Conservation (phyloP, 2,113 vertebrate genomes). For the Hymenochirus boettgeri region DNA sequence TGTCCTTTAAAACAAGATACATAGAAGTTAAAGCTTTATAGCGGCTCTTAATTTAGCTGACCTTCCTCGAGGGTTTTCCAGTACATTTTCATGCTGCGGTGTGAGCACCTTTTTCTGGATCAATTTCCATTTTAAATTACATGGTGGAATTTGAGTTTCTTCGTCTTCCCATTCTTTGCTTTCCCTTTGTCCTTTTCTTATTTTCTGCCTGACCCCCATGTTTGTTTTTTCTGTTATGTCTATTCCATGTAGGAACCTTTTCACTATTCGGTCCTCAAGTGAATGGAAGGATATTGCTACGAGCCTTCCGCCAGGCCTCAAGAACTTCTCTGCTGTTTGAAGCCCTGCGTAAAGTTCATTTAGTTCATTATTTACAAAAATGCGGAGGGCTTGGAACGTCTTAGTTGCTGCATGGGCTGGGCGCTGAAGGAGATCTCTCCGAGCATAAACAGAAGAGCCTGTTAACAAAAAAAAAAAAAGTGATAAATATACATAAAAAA, state of each 20-base stretch:
- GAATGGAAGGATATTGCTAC: slow-evolving; percentile 91
- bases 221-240: too few relatives aligned
- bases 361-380: slow-evolving; percentile 93
- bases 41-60: slow-evolving; percentile 88
- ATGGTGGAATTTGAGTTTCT: neutral
- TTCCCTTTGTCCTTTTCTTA: slow-evolving; percentile 45
- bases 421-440: slow-evolving; percentile 81
- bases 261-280: slow-evolving; percentile 86
- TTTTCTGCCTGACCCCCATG: slow-evolving; percentile 61
- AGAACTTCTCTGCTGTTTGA: slow-evolving; percentile 63
- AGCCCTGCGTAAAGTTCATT: slow-evolving; percentile 78
- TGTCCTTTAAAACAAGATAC: too few relatives aligned
- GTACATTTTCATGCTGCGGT: slow-evolving; percentile 67
- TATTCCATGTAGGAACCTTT: slow-evolving; percentile 80
- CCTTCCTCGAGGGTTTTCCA: slow-evolving; percentile 80
- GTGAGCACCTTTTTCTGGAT: slow-evolving; percentile 78
- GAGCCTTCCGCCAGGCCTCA: slow-evolving; percentile 78
- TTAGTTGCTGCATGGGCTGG: slow-evolving; percentile 85
- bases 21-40: slow-evolving; percentile 58
- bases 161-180: slow-evolving; percentile 34
- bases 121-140: slow-evolving; percentile 60
- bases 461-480: slow-evolving; percentile 62
- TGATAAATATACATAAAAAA: too few relatives aligned
- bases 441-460: slow-evolving; percentile 66
- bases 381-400: slow-evolving; percentile 87